Base-by-base conservation (phyloP, 1,140 invertebrate genomes). In the Lineus longissimus region DNA sequence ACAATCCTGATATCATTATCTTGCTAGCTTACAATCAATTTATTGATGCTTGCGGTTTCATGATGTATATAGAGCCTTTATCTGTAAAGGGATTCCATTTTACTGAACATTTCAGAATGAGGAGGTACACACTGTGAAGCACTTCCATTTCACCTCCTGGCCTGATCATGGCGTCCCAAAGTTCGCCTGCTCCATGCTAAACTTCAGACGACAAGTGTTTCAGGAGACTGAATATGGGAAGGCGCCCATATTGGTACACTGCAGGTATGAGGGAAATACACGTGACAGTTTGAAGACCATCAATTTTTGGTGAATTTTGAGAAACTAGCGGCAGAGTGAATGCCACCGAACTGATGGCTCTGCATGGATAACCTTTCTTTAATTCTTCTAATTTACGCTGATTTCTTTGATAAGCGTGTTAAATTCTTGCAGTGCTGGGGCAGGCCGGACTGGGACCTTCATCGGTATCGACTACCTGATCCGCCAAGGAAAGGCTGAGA, bases 111-210 rank as follows among this genome's bases (percentile, higher is more conserved):
- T 83, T 79, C 75, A 82, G 70, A 84, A 84, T 61, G 82, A 83
- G 19, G 85, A 87, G 60, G 80, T 75, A 36, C 82, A 85, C 36
- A 67, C 67, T 7, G 6, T 36, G 15, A 36, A 62, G n/a, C 64
- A 65, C 25, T 65, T 65, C 51, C 59, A 61, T 31, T 65, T 54
- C 54, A 47, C 51, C 1, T 22, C 64, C 19, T 65, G 64, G 64
- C 64, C 59, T 1, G 64, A 65, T 30, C 59, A 61, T 13, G 55
- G 55, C 13, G 64, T 61, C 1, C 64, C 64, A 9, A 41, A 23
- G 31, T 45, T 31, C n/a, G 29, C 57, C 31, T 27, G 19, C 7
- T 51, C 36, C n/a, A 36, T 65, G 27, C 11, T 65, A n/a, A 27
- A 33, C 25, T 61, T 65, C 31, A 40, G 64, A 25, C 23, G 45